Conservation (phyloP, 2,888 invertebrate species). For the Temnothorax rugatulus region DNA sequence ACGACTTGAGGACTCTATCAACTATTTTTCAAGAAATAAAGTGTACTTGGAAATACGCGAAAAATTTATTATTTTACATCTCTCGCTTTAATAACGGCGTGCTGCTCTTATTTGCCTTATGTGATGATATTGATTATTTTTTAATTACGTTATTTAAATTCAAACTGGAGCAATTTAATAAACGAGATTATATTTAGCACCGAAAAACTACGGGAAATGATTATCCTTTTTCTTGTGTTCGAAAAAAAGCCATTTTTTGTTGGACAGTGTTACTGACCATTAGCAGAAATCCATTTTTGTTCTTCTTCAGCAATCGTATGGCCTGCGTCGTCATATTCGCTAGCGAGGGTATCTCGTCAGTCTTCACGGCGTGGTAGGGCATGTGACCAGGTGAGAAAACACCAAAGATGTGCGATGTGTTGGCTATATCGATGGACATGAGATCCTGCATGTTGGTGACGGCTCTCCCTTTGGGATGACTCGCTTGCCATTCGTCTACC, state of each 20-base stretch:
- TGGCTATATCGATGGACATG: constrained; percentile 83
- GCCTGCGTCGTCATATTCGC: constrained; percentile 89
- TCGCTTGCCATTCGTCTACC: constrained; percentile 87
- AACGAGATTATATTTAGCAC: background rate
- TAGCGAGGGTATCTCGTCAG: constrained; percentile 87
- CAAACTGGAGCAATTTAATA: background rate
- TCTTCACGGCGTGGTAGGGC: constrained; percentile 87
- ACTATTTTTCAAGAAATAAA: background rate
- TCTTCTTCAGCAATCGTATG: constrained; percentile 86
- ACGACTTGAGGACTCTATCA: background rate
- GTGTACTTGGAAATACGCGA: no score
- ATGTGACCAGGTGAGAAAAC: constrained; percentile 88
- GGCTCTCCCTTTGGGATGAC: constrained; percentile 83
- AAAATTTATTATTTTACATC: no score
- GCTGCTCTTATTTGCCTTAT: no score
- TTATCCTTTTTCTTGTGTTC: background rate
- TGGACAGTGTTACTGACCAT: constrained; percentile 83
- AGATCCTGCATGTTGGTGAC: constrained; percentile 86
- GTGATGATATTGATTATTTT: background rate
- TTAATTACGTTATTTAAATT: background rate
- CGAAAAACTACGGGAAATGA: background rate
- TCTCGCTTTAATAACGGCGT: no score
- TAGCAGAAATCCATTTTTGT: constrained; percentile 87
- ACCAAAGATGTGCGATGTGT: constrained; percentile 87
- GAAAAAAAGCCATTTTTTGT: background rate